A percentile compares a stretch with the other conserved stretches of the same genome.
These are phyloP conservation scores for Neolamprologus devosi DNA, from an alignment of 2,113 vertebrate species.

Conservation along the genomic window DNA sequence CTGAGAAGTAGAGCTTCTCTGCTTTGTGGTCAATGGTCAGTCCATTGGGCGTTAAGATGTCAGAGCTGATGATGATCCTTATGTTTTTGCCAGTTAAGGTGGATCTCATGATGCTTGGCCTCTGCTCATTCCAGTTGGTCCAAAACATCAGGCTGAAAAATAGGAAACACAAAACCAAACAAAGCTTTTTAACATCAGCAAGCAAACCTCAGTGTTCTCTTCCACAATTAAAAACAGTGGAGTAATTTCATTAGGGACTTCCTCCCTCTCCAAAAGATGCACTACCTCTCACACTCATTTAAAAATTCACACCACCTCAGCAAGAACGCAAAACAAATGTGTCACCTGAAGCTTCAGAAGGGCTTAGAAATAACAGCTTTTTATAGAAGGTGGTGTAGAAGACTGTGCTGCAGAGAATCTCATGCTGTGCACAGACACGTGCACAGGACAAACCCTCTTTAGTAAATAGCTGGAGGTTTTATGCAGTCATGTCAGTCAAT, in stretches of 20 bases:
- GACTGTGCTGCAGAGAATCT: not conserved
- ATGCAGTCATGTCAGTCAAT: not conserved
- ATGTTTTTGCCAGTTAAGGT: conserved; percentile 87
- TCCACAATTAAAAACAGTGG: not conserved
- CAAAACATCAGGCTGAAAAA: conserved; percentile 91
- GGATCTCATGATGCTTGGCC: conserved; percentile 94
- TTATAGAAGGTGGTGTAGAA: not conserved
- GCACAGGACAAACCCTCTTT: not conserved
- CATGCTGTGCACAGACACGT: not conserved
- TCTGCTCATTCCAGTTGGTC: conserved; percentile 99
- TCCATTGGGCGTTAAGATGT: conserved; percentile 92
- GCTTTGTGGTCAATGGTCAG: conserved; percentile 91
- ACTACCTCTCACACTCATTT: not conserved
- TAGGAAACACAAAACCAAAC: not conserved
- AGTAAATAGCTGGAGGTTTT: not conserved
- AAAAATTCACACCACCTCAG: not conserved
- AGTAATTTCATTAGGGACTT: not conserved
- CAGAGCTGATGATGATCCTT: conserved; percentile 83
- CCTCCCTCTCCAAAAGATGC: not conserved
- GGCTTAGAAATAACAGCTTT: not conserved
- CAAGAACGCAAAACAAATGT: not conserved
- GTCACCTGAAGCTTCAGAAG: not conserved
- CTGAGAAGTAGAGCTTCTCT: conserved; percentile 96
- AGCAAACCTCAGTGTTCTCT: not conserved
- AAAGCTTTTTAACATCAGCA: not conserved